Percentiles rank a stretch among this genome's conserved stretches.
These are phyloP conservation scores for Pterocles gutturalis DNA, from an alignment of 2,113 vertebrate genomes.

Conservation along the genomic window DNA sequence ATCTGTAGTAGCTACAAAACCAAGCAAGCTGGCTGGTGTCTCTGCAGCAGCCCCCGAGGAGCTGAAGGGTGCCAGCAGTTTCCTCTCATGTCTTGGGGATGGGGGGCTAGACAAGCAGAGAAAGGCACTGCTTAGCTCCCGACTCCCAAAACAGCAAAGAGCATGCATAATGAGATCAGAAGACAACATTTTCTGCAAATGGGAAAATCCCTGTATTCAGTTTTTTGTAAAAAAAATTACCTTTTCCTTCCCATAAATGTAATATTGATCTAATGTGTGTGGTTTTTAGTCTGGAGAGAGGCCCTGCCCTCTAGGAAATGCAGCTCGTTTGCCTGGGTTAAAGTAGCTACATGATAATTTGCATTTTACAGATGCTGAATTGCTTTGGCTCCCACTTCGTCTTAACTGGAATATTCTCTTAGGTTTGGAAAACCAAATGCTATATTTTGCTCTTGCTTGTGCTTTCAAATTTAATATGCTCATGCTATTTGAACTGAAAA, in stretches of 20 bases:
- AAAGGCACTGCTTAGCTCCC: background rate
- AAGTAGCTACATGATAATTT: background rate
- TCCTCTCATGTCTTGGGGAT: background rate
- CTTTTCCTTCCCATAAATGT: background rate
- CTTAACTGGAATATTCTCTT: background rate
- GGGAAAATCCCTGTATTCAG: background rate
- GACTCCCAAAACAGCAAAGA: background rate
- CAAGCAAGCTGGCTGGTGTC: background rate
- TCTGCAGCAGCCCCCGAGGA: background rate
- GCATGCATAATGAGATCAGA: background rate
- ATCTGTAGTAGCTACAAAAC: background rate
- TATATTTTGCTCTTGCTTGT: background rate
- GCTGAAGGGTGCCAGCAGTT: background rate
- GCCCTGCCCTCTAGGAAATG: background rate
- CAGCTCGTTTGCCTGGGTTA: background rate
- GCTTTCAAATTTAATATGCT: background rate
- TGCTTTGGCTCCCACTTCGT: background rate
- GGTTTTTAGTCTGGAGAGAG: background rate
- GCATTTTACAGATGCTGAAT: background rate
- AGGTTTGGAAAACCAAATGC: slow-evolving; percentile 10
- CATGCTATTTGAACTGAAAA: background rate
- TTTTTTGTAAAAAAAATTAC: background rate
- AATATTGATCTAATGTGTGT: background rate
- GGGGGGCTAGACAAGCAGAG: background rate
- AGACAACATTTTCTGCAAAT: background rate